These are phyloP conservation scores for Lasioglossum oenotherae DNA, from an alignment of 2,888 invertebrate species.

Conservation along the genomic window DNA sequence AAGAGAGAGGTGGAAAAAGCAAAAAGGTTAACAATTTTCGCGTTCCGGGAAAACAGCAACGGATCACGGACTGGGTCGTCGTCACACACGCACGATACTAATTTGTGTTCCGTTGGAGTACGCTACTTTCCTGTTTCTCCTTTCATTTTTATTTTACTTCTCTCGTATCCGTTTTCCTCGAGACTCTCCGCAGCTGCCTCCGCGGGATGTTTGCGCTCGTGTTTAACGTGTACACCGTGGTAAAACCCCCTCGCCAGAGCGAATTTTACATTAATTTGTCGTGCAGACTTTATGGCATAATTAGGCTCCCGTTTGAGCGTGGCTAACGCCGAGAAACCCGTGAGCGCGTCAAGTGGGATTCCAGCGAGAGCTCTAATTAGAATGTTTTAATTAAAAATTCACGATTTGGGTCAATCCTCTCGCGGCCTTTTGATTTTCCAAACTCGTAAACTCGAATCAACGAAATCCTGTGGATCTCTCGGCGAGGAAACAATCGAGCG, in stretches of 20 bases:
- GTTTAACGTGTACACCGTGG: not conserved
- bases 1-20: not conserved
- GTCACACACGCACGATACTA: not conserved
- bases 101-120: not conserved
- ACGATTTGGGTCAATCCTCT: not conserved
- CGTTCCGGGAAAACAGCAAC: not conserved
- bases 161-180: not conserved
- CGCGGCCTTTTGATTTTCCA: not conserved
- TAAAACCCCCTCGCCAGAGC: not conserved
- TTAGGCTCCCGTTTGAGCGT: constrained; percentile 35
- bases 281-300: constrained; percentile 11
- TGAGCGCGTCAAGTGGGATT: not conserved
- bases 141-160: not conserved
- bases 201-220: constrained; percentile 1
- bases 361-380: not conserved
- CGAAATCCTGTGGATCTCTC: not conserved
- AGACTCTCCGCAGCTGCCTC: not conserved
- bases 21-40: not conserved
- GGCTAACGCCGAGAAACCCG: constrained; percentile 1
- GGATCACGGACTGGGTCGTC: not conserved
- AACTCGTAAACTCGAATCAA: not conserved
- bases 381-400: constrained; percentile 11
- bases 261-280: constrained; percentile 24
- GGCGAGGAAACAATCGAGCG: not conserved
- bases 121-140: not conserved